Base-by-base conservation (phyloP, 2,113 vertebrate genomes). In the Lasiurus cinereus region DNA sequence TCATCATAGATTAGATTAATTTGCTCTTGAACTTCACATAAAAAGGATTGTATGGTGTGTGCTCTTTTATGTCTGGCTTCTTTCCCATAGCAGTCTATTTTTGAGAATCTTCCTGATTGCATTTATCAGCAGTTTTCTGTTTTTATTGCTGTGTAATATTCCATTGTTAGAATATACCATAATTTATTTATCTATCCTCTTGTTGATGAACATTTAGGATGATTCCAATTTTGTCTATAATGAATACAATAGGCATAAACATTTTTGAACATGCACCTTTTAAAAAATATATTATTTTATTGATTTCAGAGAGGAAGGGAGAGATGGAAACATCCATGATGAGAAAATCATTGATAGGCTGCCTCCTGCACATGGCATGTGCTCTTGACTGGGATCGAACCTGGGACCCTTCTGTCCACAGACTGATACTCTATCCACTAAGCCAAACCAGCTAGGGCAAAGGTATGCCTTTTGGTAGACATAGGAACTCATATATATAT, bases 231-330 rank as follows among this genome's bases (percentile, higher is more conserved):
- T 91, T 84, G 73, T 67, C 59, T 88, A 31, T 31, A 52, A 56
- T 93, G 69, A 89, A 82, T 85, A 88, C 80, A 91, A 85, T 73
- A 89, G 29, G 83, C 88, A 13, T 73, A n/a, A 62, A 83, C n/a
- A 29, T 89, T 78, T 46, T 83, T 94, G 15, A 72, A 80, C 43
- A 64, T 83, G 31, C 59, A 14, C 33, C 64, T 95, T 92, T 90
- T 1, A 59, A 59, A 59, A 59, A 11, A 24, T 24, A 22, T 8
- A 59, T 24, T 59, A 24, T 24, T 59, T 59, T 10, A 59, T 59
- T 59, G 22, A 24, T 59, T 59, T 24, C 56, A 59, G 22, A 59
- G 9, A 24, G 56, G 56, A 59, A 59, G 56, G 22, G 56, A 59
- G 56, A 59, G 22, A 59, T 59, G 56, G 56, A 59, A 59, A 59